Base-by-base conservation (phyloP, 2,113 vertebrate genomes). In the Girardinichthys multiradiatus region DNA sequence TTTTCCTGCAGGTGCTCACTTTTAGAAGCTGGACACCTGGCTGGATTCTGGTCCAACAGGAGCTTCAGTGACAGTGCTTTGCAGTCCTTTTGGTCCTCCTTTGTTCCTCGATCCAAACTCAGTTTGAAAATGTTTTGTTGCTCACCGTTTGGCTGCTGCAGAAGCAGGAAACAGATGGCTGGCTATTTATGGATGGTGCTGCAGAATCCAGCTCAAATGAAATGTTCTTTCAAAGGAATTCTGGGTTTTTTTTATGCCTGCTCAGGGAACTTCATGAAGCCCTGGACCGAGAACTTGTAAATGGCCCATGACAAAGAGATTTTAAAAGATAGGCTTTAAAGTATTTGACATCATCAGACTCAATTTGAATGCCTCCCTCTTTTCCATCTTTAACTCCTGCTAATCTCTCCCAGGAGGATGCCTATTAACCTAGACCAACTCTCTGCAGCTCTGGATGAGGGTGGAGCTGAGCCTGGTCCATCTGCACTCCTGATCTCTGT, bases 91-190 rank as follows among this genome's bases (percentile, higher is more conserved):
- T 28, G 31, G 64, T 80, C 67, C 65, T 80, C 15, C 39, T 79
- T 83, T 84, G 72, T 72, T 86, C 79, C 64, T 42, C 68, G 24
- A 78, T 82, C 69, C 31, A 81, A 48, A 64, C 68, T 75, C 31
- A 26, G 79, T 70, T 68, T 48, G 70, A 66, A 59, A 76, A 30
- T 57, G 58, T 79, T 80, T 72, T 70, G 76, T 62, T 27, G 76
- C 78, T 75, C 70, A 2, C 58, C 21, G 72, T 70, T 85, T 82
- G 87, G 89, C 86, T 64, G 68, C 21, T 57, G 68, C 35, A 26
- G n/a, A 73, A 67, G 84, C 76, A 77, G 82, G 80, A 91, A 89
- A 70, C 89, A 91, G 89, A 91, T 91, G 89, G 89, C 78, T 2
- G 74, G 58, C 74, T 86, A 80, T 82, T 89, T 82, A 75, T 88